These are phyloP conservation scores for Andrena camellia DNA, from an alignment of 2,888 invertebrate genomes.

Conservation along the genomic window DNA sequence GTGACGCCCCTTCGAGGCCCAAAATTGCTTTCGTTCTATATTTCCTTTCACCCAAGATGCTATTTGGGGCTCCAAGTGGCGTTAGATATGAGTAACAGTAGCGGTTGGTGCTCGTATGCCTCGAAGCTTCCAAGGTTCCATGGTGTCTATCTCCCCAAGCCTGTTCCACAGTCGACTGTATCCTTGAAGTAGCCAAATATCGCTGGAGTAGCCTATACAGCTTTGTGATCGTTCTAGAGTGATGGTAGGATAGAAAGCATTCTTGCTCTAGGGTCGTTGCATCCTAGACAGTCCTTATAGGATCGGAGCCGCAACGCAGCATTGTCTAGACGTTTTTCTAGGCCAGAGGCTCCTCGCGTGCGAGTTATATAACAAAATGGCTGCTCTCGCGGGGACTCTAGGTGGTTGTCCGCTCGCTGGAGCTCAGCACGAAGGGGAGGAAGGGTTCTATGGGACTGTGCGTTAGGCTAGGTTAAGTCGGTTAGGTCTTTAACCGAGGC, in stretches of 20 bases:
- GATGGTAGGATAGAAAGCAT: constrained; percentile 50
- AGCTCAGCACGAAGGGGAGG: constrained; percentile 57
- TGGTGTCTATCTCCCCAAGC: too few relatives aligned
- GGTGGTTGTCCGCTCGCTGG: constrained; percentile 22
- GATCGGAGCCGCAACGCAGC: constrained; percentile 72
- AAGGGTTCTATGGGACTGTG: constrained; percentile 65
- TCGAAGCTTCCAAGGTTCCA: background rate
- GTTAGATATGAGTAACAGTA: background rate
- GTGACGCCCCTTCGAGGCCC: constrained; percentile 15
- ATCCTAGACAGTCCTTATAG: constrained; percentile 75
- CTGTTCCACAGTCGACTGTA: too few relatives aligned
- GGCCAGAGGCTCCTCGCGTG: constrained; percentile 62
- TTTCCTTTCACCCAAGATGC: background rate
- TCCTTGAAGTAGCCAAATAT: background rate
- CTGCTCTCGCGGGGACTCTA: constrained; percentile 44
- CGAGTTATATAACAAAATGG: constrained; percentile 79
- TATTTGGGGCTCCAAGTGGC: background rate
- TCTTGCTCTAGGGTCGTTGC: constrained; percentile 64
- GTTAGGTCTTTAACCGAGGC: constrained; percentile 74
- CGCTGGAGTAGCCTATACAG: background rate
- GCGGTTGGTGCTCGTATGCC: background rate
- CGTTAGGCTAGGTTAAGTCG: constrained; percentile 76
- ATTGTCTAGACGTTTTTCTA: constrained; percentile 75
- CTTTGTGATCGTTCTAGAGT: constrained; percentile 56
- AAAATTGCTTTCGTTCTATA: constrained; percentile 22